Conservation (phyloP, 2,113 vertebrate genomes). For the Rhinichthys klamathensis region DNA sequence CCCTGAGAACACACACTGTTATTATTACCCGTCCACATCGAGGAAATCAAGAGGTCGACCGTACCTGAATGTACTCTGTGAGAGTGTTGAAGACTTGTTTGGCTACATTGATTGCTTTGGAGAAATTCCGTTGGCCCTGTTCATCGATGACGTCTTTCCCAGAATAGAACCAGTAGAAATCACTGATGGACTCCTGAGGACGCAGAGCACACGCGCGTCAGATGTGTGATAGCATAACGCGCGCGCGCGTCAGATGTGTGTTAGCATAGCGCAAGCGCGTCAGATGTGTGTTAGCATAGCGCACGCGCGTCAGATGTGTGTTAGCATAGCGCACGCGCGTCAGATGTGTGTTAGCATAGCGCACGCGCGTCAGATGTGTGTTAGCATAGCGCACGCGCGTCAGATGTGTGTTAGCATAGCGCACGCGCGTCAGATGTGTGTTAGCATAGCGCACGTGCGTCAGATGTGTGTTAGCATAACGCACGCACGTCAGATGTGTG, state of each 20-base stretch:
- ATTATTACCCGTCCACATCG: background rate
- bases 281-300: background rate
- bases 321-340: background rate
- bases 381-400: too few relatives aligned
- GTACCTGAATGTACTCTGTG: slow-evolving; percentile 96
- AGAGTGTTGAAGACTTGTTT: slow-evolving; percentile 98
- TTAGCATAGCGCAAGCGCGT: background rate
- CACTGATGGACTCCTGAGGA: slow-evolving; percentile 93
- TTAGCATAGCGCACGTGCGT: background rate
- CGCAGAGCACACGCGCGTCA: background rate
- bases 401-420: background rate
- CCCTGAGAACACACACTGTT: slow-evolving; percentile 73
- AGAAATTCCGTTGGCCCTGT: slow-evolving; percentile 96
- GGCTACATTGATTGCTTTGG: slow-evolving; percentile 96
- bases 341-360: too few relatives aligned
- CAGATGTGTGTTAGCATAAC: background rate
- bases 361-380: too few relatives aligned
- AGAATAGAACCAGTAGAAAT: slow-evolving; percentile 99
- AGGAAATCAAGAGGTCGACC: background rate
- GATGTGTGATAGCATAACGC: too few relatives aligned
- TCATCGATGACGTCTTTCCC: slow-evolving; percentile 97
- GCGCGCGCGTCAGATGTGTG: background rate
- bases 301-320: background rate
- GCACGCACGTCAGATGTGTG: background rate
- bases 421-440: background rate